Conservation (phyloP, 1,140 invertebrate species). For the Zaprionus kolodkinae region DNA sequence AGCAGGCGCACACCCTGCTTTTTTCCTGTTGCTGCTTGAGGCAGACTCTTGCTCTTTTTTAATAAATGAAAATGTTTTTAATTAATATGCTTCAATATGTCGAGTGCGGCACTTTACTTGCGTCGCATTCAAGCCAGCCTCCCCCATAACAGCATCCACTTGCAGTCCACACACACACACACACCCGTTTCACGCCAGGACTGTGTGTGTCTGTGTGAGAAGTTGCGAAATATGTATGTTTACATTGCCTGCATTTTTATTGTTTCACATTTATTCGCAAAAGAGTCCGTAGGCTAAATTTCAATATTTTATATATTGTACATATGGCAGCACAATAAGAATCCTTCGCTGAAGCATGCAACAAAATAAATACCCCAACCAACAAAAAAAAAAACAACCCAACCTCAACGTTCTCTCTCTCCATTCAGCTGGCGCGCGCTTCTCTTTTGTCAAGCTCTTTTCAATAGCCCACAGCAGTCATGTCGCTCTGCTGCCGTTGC, state of each 20-base stretch:
- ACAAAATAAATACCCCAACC: slow-evolving; percentile 40
- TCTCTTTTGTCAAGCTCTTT: slow-evolving; percentile 40
- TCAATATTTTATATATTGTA: slow-evolving; percentile 55
- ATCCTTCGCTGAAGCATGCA: slow-evolving; percentile 49
- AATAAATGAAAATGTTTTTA: slow-evolving; percentile 79
- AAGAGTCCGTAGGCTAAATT: slow-evolving; percentile 59
- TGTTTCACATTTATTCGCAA: slow-evolving; percentile 52
- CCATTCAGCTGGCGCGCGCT: background rate
- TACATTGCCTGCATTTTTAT: slow-evolving; percentile 48
- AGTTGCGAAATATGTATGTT: slow-evolving; percentile 19
- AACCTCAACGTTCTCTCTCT: background rate
- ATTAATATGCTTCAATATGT: slow-evolving; percentile 81
- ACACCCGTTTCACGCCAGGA: slow-evolving; percentile 15
- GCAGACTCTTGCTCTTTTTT: slow-evolving; percentile 66
- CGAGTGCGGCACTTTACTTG: slow-evolving; percentile 57
- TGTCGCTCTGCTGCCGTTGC: slow-evolving; percentile 11
- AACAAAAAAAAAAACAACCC: background rate
- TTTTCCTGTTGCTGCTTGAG: background rate
- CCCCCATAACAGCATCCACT: slow-evolving; percentile 18
- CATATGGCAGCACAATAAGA: slow-evolving; percentile 40
- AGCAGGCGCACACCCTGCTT: background rate
- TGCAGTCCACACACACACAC: slow-evolving; percentile 16
- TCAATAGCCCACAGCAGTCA: slow-evolving; percentile 34
- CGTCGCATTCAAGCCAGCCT: slow-evolving; percentile 34
- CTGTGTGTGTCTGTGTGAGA: slow-evolving; percentile 8